Conservation (phyloP, 2,888 invertebrate species). For the Andricus quercusramuli region DNA sequence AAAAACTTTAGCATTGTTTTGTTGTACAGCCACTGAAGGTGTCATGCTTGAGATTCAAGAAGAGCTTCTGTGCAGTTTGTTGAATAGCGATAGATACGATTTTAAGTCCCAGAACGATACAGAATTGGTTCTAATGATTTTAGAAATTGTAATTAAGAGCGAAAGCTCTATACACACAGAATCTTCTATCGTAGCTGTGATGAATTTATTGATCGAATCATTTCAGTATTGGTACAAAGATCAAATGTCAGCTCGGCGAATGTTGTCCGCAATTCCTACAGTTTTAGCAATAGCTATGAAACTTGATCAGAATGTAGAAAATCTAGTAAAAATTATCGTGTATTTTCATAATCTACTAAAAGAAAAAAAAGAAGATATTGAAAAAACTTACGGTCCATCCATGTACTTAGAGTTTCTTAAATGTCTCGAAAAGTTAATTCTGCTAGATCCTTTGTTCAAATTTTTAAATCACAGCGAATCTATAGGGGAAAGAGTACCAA, state of each 20-base stretch:
- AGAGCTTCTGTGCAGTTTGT: slow-evolving; percentile 61
- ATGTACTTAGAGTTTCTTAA: slow-evolving; percentile 49
- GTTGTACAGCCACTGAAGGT: slow-evolving; percentile 58
- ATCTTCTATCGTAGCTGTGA: slow-evolving; percentile 57
- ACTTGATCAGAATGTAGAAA: neutral
- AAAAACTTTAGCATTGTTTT: slow-evolving; percentile 63
- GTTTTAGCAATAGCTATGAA: slow-evolving; percentile 51
- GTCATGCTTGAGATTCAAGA: slow-evolving; percentile 60
- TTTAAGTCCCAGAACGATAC: slow-evolving; percentile 59
- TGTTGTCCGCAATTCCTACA: slow-evolving; percentile 72
- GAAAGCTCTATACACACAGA: slow-evolving; percentile 33
- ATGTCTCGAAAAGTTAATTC: slow-evolving; percentile 37
- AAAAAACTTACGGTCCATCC: slow-evolving; percentile 45
- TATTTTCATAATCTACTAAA: slow-evolving; percentile 43
- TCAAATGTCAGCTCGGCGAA: slow-evolving; percentile 67
- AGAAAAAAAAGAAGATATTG: slow-evolving; percentile 13
- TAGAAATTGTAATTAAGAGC: slow-evolving; percentile 56
- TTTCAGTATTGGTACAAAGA: slow-evolving; percentile 69
- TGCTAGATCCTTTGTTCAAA: slow-evolving; percentile 41
- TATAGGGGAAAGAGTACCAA: slow-evolving; percentile 39
- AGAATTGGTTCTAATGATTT: slow-evolving; percentile 68
- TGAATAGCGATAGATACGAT: slow-evolving; percentile 65
- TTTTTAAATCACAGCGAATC: slow-evolving; percentile 23
- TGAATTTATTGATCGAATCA: slow-evolving; percentile 67
- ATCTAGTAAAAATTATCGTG: slow-evolving; percentile 43